Percentiles rank a stretch among this genome's conserved stretches.
phyloP scores from a whole-genome alignment of 2,113 vertebrate species.

The Callospermophilus lateralis region DNA sequence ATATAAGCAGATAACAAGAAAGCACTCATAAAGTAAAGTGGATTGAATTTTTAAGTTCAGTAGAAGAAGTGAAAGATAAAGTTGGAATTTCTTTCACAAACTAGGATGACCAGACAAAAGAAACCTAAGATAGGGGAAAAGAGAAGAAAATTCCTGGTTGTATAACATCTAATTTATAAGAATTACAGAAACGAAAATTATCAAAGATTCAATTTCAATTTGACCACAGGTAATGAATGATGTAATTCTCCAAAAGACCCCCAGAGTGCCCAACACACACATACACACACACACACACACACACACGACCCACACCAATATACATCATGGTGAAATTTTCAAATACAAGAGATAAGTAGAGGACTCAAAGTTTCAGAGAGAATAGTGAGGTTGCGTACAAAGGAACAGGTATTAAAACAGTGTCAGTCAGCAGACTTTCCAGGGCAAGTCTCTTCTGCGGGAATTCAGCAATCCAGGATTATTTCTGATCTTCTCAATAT shows the following conservation, averaged over 20 bases:
- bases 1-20: background rate
- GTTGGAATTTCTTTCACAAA: background rate
- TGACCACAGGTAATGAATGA: background rate
- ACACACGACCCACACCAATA: background rate
- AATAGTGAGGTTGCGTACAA: background rate
- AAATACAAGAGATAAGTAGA: background rate
- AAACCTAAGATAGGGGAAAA: background rate
- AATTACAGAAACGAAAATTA: constrained; percentile 1
- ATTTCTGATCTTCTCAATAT: background rate
- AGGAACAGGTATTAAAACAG: background rate
- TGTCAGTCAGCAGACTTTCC: background rate
- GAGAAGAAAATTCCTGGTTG: background rate
- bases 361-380: background rate
- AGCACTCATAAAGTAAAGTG: background rate
- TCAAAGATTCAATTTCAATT: background rate
- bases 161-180: background rate
- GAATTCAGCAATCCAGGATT: background rate
- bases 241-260: background rate
- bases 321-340: background rate
- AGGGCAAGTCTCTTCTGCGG: background rate
- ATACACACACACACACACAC: background rate
- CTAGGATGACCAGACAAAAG: background rate
- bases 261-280: background rate
- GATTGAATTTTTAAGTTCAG: background rate
- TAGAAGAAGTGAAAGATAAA: constrained; percentile 7